phyloP scores from a whole-genome alignment of 2,888 invertebrate genomes.

The Alentia gelatinosa region DNA sequence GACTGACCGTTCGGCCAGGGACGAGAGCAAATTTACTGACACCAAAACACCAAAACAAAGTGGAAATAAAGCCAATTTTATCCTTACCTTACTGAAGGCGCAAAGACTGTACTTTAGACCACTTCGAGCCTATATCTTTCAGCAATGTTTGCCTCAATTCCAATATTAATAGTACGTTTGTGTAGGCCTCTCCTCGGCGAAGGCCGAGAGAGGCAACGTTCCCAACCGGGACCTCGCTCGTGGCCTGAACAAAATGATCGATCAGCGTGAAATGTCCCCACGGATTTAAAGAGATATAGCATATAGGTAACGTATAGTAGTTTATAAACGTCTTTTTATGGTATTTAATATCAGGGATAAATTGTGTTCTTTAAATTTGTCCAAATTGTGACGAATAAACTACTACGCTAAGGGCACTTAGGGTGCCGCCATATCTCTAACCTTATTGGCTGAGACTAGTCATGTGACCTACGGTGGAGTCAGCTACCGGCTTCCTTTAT shows the following conservation, averaged over 20 bases:
- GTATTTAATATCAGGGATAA: slow-evolving; percentile 7
- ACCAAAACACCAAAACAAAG: too few relatives aligned
- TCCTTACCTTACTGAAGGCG: too few relatives aligned
- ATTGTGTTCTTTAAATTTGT: slow-evolving; percentile 31
- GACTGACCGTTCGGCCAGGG: too few relatives aligned
- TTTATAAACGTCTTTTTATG: slow-evolving; percentile 39
- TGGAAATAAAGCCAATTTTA: too few relatives aligned
- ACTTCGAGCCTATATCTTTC: too few relatives aligned
- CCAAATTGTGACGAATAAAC: slow-evolving; percentile 44
- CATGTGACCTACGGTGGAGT: slow-evolving; percentile 61
- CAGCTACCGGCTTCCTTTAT: neutral
- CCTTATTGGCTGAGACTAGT: slow-evolving; percentile 68
- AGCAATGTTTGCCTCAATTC: too few relatives aligned
- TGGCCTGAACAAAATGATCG: neutral
- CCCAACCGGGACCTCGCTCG: neutral
- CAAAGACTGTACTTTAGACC: too few relatives aligned
- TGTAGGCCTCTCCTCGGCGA: neutral
- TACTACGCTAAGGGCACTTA: slow-evolving; percentile 45
- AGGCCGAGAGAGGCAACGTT: slow-evolving; percentile 15
- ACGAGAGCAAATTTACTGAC: too few relatives aligned
- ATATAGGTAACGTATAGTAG: slow-evolving; percentile 26
- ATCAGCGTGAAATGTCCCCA: neutral
- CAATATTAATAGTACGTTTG: too few relatives aligned
- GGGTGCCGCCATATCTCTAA: slow-evolving; percentile 71
- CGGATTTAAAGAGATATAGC: slow-evolving; percentile 23